A percentile compares a stretch with the other conserved stretches of the same genome.
Conservation (phyloP, 2,888 invertebrate species). For the Druceiella hillmani region DNA sequence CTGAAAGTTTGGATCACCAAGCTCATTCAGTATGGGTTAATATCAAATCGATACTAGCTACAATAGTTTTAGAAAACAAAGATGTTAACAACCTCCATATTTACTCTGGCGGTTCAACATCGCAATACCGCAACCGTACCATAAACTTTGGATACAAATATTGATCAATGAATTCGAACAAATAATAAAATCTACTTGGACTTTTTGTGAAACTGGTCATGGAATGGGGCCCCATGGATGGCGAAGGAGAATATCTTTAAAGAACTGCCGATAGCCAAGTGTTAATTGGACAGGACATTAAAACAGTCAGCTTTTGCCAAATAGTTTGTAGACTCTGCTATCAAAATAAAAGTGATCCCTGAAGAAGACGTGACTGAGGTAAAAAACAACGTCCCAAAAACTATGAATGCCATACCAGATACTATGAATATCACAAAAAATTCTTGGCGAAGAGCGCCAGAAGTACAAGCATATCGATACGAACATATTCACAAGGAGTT, state of each 20-base stretch:
- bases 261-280: constrained; percentile 19
- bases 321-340: constrained; percentile 18
- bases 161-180: constrained; percentile 20
- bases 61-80: constrained; percentile 18
- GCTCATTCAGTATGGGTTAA: constrained; percentile 23
- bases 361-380: constrained; percentile 12
- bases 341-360: constrained; percentile 16
- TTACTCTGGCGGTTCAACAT: constrained; percentile 22
- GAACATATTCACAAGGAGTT: constrained; percentile 14
- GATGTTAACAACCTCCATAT: constrained; percentile 19
- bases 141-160: too few relatives aligned
- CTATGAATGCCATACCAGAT: constrained; percentile 20
- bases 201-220: constrained; percentile 20
- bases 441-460: constrained; percentile 15
- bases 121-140: constrained; percentile 23
- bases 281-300: constrained; percentile 21
- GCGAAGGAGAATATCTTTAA: constrained; percentile 15
- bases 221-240: too few relatives aligned
- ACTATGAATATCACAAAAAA: constrained; percentile 23
- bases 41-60: constrained; percentile 20
- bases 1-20: constrained; percentile 22
- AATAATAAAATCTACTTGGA: constrained; percentile 20
- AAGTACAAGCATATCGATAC: constrained; percentile 12
- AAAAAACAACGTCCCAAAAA: constrained; percentile 17
- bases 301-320: constrained; percentile 19